A percentile compares a stretch with the other conserved stretches of the same genome.
These are phyloP conservation scores for Nothura maculosa DNA, from an alignment of 2,797 vertebrate species.

Conservation along the genomic window DNA sequence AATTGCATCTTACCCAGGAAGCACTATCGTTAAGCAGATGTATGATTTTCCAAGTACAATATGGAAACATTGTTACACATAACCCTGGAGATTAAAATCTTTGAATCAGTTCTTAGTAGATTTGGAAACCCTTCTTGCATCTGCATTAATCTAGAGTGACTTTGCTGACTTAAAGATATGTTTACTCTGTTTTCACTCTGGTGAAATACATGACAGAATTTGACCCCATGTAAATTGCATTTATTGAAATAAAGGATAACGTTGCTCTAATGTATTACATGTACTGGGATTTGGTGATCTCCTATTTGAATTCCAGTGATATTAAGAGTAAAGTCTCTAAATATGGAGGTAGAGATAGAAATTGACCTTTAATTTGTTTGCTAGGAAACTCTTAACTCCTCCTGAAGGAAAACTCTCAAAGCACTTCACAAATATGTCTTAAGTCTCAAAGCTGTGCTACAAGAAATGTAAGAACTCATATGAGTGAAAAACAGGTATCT, in stretches of 20 bases:
- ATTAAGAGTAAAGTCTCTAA: background rate
- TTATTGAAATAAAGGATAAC: background rate
- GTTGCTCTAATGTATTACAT: background rate
- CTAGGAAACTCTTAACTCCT: background rate
- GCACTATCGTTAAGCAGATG: background rate
- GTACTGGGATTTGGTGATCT: background rate
- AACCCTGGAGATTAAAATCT: background rate
- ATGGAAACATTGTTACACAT: background rate
- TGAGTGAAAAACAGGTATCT: background rate
- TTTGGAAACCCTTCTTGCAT: background rate
- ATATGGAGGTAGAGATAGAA: background rate
- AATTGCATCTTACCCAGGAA: background rate
- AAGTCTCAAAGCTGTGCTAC: background rate
- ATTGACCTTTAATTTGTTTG: background rate
- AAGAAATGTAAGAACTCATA: background rate
- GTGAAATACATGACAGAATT: background rate
- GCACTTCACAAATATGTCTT: conserved; percentile 6
- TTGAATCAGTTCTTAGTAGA: background rate
- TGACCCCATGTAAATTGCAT: background rate
- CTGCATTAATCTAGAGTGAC: background rate
- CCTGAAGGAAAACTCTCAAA: conserved; percentile 21
- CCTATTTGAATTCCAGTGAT: background rate
- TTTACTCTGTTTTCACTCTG: background rate
- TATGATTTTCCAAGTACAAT: background rate
- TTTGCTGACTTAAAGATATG: background rate